A percentile compares a stretch with the other conserved stretches of the same genome.
phyloP scores from a whole-genome alignment of 2,888 invertebrate species.

The Tiliacea aurago region DNA sequence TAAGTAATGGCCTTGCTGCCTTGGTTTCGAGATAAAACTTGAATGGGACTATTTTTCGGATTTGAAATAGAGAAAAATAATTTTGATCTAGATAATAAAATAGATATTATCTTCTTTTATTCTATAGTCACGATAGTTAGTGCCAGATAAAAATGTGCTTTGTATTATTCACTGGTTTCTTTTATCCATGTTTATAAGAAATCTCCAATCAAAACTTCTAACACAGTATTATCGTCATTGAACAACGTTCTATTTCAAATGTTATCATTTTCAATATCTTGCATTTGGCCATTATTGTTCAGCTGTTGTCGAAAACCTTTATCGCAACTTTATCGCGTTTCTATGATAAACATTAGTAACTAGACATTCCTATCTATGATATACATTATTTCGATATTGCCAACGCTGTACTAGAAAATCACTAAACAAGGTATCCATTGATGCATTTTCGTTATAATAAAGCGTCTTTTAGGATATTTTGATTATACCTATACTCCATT shows the following conservation, averaged over 20 bases:
- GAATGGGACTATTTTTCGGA: constrained; percentile 21
- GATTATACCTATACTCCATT: not conserved
- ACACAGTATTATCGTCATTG: constrained; percentile 1
- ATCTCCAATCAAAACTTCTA: not conserved
- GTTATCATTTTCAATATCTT: constrained; percentile 44
- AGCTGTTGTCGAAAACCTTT: constrained; percentile 52
- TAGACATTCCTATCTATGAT: constrained; percentile 61
- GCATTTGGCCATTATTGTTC: constrained; percentile 53
- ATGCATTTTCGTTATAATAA: constrained; percentile 21
- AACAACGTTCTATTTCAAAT: constrained; percentile 16
- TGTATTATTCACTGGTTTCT: not conserved
- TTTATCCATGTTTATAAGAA: not conserved
- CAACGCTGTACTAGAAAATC: constrained; percentile 11
- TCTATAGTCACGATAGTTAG: not conserved
- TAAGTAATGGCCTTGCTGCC: constrained; percentile 43
- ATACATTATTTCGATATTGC: constrained; percentile 36
- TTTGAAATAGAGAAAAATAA: constrained; percentile 16
- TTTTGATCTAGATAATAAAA: constrained; percentile 6
- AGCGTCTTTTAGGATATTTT: not conserved
- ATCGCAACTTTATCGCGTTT: constrained; percentile 67
- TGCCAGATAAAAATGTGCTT: not conserved
- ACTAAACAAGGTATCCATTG: not conserved
- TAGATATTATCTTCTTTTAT: not conserved
- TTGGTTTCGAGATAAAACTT: constrained; percentile 44
- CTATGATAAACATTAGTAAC: constrained; percentile 65